Conservation (phyloP, 2,888 invertebrate genomes). For the Tachina grossa region DNA sequence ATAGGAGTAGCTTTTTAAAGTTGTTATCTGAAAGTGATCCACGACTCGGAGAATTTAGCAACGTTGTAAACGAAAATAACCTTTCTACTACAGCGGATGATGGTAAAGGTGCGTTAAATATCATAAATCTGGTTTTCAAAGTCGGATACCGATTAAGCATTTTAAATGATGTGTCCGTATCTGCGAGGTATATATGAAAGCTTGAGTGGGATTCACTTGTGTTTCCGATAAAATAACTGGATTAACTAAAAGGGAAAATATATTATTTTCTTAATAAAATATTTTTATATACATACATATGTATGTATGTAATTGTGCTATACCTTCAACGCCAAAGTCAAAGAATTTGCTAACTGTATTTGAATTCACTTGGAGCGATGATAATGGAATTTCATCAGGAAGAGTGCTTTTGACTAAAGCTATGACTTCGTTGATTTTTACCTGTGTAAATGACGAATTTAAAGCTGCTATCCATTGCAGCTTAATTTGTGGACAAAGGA, state of each 20-base stretch:
- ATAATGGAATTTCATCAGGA: too few relatives aligned
- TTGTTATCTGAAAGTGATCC: constrained; percentile 1
- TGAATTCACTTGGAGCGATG: constrained; percentile 11
- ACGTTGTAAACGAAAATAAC: constrained; percentile 23
- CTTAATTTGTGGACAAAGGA: too few relatives aligned
- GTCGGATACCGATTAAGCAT: constrained; percentile 14
- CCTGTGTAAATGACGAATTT: too few relatives aligned
- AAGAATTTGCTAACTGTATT: constrained; percentile 10
- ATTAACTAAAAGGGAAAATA: constrained; percentile 2
- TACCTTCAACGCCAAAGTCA: constrained; percentile 16
- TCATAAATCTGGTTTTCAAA: constrained; percentile 16
- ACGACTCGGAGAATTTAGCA: constrained; percentile 7
- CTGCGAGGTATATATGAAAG: not conserved
- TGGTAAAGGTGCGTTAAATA: constrained; percentile 24
- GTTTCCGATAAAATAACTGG: too few relatives aligned
- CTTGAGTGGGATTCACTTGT: constrained; percentile 2
- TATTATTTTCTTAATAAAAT: constrained; percentile 4
- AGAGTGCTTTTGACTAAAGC: too few relatives aligned
- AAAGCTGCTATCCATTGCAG: too few relatives aligned
- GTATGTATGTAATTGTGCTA: constrained; percentile 14
- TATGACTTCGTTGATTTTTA: too few relatives aligned
- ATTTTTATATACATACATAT: constrained; percentile 23
- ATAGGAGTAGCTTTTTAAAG: constrained; percentile 11
- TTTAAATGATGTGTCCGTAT: constrained; percentile 17
- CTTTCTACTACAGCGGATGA: constrained; percentile 42